A percentile compares a stretch with the other conserved stretches of the same genome.
Evolutionary conservation across 2,888 invertebrate species (phyloP).

Genomic region (Perizoma affinitatum): DNA sequence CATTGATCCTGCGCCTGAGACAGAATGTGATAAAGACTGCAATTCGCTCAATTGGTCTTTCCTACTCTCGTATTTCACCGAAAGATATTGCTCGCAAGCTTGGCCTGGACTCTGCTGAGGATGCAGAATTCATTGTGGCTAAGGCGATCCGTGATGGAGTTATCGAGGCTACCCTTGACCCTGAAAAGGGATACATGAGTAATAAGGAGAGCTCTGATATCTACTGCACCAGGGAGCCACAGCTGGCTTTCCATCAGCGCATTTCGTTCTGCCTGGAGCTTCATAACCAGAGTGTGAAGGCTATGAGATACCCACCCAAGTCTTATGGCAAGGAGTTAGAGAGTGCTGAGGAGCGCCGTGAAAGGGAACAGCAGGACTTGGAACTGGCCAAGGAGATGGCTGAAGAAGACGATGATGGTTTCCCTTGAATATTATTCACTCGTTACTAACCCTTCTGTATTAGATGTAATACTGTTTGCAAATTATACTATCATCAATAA

Average conservation of each 20-base stretch:
- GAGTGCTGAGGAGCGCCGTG: constrained; percentile 97
- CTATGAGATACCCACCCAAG: constrained; percentile 99
- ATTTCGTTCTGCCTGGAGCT: constrained; percentile 98
- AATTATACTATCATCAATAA: constrained; percentile 34
- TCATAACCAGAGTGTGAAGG: constrained; percentile 99
- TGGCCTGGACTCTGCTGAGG: constrained; percentile 96
- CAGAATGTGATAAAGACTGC: constrained; percentile 99
- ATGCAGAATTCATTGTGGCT: constrained; percentile 99
- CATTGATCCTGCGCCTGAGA: constrained; percentile 96
- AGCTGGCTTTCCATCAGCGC: constrained; percentile 97
- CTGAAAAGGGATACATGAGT: constrained; percentile 97
- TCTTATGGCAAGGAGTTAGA: constrained; percentile 99
- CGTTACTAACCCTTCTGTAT: constrained; percentile 40
- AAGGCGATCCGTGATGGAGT: constrained; percentile 99
- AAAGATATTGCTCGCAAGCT: constrained; percentile 97
- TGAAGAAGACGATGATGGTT: constrained; percentile 98
- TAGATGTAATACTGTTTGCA: constrained; percentile 47
- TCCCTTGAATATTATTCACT: constrained; percentile 70
- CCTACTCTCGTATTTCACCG: constrained; percentile 98
- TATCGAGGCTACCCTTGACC: constrained; percentile 98
- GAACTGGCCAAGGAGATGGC: constrained; percentile 99
- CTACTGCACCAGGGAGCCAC: constrained; percentile 98
- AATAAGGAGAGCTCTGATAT: constrained; percentile 98
- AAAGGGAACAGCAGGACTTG: constrained; percentile 98
- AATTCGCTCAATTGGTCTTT: constrained; percentile 96